These are phyloP conservation scores for Trachemys scripta DNA, from an alignment of 2,113 vertebrate genomes.

Conservation along the genomic window DNA sequence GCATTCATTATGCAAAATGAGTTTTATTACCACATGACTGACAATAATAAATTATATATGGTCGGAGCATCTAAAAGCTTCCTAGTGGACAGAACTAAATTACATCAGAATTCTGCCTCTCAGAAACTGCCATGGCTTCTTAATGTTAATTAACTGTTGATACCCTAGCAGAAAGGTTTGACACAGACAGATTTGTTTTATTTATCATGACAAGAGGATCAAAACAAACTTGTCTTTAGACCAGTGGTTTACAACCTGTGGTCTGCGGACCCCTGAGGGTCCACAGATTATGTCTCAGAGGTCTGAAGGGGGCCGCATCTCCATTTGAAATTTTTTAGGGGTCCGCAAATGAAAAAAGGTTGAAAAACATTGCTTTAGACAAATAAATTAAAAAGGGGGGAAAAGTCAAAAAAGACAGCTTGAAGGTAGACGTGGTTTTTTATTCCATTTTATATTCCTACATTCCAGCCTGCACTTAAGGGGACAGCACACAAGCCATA, in stretches of 20 bases:
- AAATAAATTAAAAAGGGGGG: fast-evolving
- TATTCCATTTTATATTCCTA: not conserved
- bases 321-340: not conserved
- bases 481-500: not conserved
- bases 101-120: constrained; percentile 53
- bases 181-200: not conserved
- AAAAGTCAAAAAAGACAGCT: not conserved
- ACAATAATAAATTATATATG: constrained; percentile 66
- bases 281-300: not conserved
- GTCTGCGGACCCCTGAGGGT: not conserved
- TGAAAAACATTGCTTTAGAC: not conserved
- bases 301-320: not conserved
- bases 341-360: not conserved
- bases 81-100: constrained; percentile 48
- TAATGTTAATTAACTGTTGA: constrained; percentile 39
- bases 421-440: not conserved
- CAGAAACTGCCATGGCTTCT: constrained; percentile 39
- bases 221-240: not conserved
- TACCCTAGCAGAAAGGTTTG: not conserved
- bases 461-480: not conserved
- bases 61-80: constrained; percentile 51
- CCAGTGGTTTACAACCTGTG: too few relatives aligned
- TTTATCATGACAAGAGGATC: not conserved
- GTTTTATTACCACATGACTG: constrained; percentile 42
- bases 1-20: constrained; percentile 50